Evolutionary conservation across 2,888 invertebrate genomes (phyloP), one percentile per base, ranked within the genome.

Genomic region (Lissocephala sabroskyi): DNA sequence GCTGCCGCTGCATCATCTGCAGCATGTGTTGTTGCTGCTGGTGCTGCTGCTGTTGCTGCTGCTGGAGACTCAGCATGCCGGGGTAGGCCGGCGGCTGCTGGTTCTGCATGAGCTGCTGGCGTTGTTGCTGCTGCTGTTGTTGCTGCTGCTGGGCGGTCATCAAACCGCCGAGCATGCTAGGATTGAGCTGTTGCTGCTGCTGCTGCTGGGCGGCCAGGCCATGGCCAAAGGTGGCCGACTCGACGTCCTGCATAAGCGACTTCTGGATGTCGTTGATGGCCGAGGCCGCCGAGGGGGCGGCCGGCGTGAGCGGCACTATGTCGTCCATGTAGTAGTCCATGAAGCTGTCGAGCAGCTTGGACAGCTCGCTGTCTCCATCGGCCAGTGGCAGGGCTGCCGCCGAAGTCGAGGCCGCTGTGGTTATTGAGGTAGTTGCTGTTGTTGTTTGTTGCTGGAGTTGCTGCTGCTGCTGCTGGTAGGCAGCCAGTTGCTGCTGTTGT

Each of bases 251-350:
- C 96, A 97, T 97, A 77, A 97, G 86, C 71, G 93, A 93, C 82
- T 94, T 92, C 79, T 95, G 93, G 78, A 97, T 97, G 39, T 92
- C 94, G 79, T 91, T 93, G 58, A 97, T 97, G 56, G 93, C 93
- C 85, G 79, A 77, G 30, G 80, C 64, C 42, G 78, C 79, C 3
- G 81, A 78, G 6, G 79, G 73, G 14, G 79, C 59, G 9, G 62
- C 56, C 7, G 67, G 64, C 42, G 65, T 80, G 53, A 80, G 79
- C 17, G 80, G 71, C 43, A 79, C 76, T n/a, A n/a, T n/a, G 45
- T 79, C 80, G 39, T 92, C 92, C 52, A 92, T 90, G 82, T 91
- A 91, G 78, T 91, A 89, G 59, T 94, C 94, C 79, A 94, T 92
- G 53, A 95, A 92, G 82, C 92, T 91, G 85, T 96, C 95, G 63